These are phyloP conservation scores for Silurus glanis DNA, from an alignment of 2,113 vertebrate genomes.

Conservation along the genomic window DNA sequence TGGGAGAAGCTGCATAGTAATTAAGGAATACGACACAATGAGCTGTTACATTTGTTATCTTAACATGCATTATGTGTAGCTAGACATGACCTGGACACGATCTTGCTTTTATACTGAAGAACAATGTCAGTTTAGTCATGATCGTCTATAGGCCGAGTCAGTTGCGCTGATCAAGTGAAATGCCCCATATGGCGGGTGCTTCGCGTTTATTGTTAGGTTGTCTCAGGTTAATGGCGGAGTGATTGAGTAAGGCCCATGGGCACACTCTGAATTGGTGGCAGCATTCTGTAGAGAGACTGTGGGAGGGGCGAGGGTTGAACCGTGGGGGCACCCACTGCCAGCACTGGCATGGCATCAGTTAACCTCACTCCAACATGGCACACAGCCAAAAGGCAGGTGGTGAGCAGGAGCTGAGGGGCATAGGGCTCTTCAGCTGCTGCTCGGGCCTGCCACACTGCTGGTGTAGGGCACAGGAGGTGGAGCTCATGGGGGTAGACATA, in stretches of 20 bases:
- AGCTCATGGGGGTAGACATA: background rate
- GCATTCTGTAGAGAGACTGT: background rate
- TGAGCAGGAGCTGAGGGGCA: constrained; percentile 27
- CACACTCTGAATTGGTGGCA: background rate
- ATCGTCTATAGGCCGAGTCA: background rate
- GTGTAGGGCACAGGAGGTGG: constrained; percentile 36
- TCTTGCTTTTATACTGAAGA: background rate
- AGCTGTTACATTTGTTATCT: background rate
- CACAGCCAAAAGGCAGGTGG: constrained; percentile 52
- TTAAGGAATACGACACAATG: background rate
- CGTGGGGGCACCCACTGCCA: constrained; percentile 36
- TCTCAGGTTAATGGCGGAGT: constrained; percentile 26
- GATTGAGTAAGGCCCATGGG: constrained; percentile 20
- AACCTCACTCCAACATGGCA: constrained; percentile 42
- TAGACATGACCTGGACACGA: background rate
- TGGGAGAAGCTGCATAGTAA: background rate
- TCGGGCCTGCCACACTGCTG: constrained; percentile 41
- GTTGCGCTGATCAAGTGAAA: background rate
- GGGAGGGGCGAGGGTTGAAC: background rate
- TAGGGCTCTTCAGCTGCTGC: constrained; percentile 47
- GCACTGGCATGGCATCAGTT: constrained; percentile 27
- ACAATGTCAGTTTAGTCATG: background rate
- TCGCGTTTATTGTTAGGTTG: background rate
- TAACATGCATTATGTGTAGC: background rate
- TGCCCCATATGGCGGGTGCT: constrained; percentile 1